phyloP scores from a whole-genome alignment of 2,888 invertebrate species.

The Octonoba sinensis region DNA sequence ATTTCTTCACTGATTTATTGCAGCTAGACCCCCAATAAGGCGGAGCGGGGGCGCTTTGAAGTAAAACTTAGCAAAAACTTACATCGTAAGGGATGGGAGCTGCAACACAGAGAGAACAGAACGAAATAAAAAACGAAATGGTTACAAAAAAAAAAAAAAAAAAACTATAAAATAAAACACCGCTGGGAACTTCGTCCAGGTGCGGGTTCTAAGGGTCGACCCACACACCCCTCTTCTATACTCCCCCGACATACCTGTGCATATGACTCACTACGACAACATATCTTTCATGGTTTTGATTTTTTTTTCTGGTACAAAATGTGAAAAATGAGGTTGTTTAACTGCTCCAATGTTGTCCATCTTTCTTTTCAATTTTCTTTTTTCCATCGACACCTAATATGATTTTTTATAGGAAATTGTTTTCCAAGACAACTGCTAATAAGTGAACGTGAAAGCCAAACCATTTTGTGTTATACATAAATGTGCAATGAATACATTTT shows the following conservation, averaged over 20 bases:
- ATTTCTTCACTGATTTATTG: too few relatives aligned
- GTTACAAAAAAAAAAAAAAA: neutral
- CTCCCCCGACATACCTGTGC: slow-evolving; percentile 10
- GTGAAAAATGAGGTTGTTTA: too few relatives aligned
- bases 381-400: too few relatives aligned
- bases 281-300: neutral
- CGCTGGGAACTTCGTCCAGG: slow-evolving; percentile 20
- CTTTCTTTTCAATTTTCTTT: neutral
- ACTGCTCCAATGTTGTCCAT: neutral
- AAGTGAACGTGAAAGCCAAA: too few relatives aligned
- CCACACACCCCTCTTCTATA: neutral
- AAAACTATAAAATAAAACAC: slow-evolving; percentile 1
- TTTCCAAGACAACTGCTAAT: too few relatives aligned
- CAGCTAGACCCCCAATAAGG: too few relatives aligned
- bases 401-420: too few relatives aligned
- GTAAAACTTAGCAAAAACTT: neutral
- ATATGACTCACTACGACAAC: slow-evolving; percentile 6
- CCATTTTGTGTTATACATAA: too few relatives aligned
- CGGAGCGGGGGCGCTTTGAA: slow-evolving; percentile 1
- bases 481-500: neutral
- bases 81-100: neutral
- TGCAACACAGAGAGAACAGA: neutral
- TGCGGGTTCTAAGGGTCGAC: neutral
- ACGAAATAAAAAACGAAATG: neutral
- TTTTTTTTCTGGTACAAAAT: neutral